Evolutionary conservation across 2,888 invertebrate species (phyloP), one percentile per base, ranked within the genome.

Genomic region (Leptinotarsa tumamoca): DNA sequence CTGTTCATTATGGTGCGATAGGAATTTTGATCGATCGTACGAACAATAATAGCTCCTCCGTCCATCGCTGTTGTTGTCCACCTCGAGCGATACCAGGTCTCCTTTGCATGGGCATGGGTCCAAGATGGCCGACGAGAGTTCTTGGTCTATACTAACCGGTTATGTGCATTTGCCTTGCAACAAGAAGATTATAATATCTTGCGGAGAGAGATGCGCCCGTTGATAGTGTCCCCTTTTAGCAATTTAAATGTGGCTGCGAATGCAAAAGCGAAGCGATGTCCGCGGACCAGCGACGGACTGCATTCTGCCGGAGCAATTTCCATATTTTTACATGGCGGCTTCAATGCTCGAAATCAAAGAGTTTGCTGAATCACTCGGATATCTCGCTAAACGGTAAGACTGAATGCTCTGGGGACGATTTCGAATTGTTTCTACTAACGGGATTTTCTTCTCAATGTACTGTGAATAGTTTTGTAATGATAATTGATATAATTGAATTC

Each of bases 171-270:
- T 87, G 86, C 86, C 86, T 87, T 86, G 86, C 87, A 86, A 87
- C 86, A 84, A 87, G 87, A 88, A 87, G 87, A 88, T 88, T 87
- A 88, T 87, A 88, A 88, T 87, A 87, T 88, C 87, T 63, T 63
- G 86, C 82, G 81, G 86, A 85, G 85, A 85, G 85, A 87, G 87
- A 87, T 86, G 85, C 82, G 85, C 85, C 84, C 82, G 82, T 83
- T 82, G 87, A 88, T 87, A 87, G 87, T 88, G 88, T 88, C 87
- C 87, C 87, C 87, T 88, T 88, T 88, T 88, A 88, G 89, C 89
- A 88, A 89, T 89, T 88, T 88, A 89, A 89, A 89, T 88, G 87
- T 86, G 85, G 86, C 84, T 85, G 86, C 86, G 85, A 87, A 88
- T 88, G 88, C 87, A 88, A 88, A 88, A 87, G 84, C 87, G 86